Evolutionary conservation across 2,797 vertebrate species (phyloP), one percentile per base, ranked within the genome.

Genomic region (Alcedo quadribrachys): DNA sequence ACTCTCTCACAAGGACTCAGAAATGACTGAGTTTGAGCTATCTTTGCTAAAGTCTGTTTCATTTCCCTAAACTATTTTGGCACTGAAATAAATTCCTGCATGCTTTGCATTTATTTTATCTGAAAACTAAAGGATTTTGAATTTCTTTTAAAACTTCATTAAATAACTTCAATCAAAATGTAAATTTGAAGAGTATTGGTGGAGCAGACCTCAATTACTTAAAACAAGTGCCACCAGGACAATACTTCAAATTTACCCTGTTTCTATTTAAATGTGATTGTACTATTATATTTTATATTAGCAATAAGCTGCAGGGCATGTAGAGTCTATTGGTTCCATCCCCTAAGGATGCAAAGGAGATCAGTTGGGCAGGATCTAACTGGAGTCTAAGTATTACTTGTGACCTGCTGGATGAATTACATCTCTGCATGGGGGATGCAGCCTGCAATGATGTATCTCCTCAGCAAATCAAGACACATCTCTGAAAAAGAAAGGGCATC

Each of bases 11-110:
- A 71, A 11, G 9, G 73, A 43, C 66, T 67, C 43, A 53, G 69
- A 80, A 80, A 80, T 21, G 66, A 67, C 69, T 18, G 76, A 74
- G 27, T 57, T 45, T 40, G 42, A 88, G 55, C 67, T 81, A n/a
- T 51, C 63, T 92, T 76, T 90, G 67, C 75, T 88, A 17, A 81
- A 71, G 63, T 12, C 30, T 81, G 42, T 90, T 94, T 88, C 4
- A 0, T 79, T 95, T 92, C 86, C 82, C 61, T 61, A 90, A 81
- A 68, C 28, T 15, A 33, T 40, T 54, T 28, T 87, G 33, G 73
- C 45, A 54, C 57, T 83, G 57, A 67, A 90, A 85, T 65, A 22
- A 70, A 73, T 54, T 11, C 33, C n/a, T 40, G 25, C 10, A 11
- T 8, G 30, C 3, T 87, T 74, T 57, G 66, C 20, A 4, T 78